Evolutionary conservation across 2,113 vertebrate species (phyloP), one percentile per base, ranked within the genome.

Genomic region (Apteryx mantelli): DNA sequence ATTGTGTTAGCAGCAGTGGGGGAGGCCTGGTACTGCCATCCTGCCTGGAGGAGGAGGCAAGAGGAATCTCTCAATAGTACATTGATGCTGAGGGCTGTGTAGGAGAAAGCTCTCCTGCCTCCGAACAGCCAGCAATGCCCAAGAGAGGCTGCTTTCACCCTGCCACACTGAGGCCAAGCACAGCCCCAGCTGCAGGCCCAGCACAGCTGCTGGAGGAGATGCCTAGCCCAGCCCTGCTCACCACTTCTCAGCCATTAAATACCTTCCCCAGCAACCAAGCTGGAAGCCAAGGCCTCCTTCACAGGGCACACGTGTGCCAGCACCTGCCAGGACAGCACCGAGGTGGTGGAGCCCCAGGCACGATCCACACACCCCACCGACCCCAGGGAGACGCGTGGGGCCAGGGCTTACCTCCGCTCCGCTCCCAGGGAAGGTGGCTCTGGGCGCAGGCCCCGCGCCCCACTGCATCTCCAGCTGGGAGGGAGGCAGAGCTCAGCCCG

Each of bases 11-110:
- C 63, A 34, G 91, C 82, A 58, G 82, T 68, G 20, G 80, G 69
- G 86, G 86, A 87, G 97, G 96, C 97, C 97, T 98, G 97, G 97
- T 88, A 98, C 95, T 88, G 96, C 97, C 97, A 97, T 84, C 91
- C 97, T 94, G 96, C 92, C 80, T 40, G 5, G 71, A 86, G 96
- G 95, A 89, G 95, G 95, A 70, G 95, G 89, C 84, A 56, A 93
- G 88, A 93, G 79, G 76, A 70, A 24, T 84, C 88, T 93, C 91
- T 98, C 96, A 98, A 97, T 96, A 71, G 95, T 32, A 98, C 95
- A 98, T 96, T 98, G 97, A 97, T 97, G 92, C 82, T 1, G 24
- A 88, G 42, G 40, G 75, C 85, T 20, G 71, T 7, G 76, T 44
- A 66, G 78, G 65, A 90, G 87, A 90, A 79, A 55, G 20, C 70